Percentiles rank a stretch among this genome's conserved stretches.
Conservation (phyloP, 2,888 invertebrate species). For the Thereva unica region DNA sequence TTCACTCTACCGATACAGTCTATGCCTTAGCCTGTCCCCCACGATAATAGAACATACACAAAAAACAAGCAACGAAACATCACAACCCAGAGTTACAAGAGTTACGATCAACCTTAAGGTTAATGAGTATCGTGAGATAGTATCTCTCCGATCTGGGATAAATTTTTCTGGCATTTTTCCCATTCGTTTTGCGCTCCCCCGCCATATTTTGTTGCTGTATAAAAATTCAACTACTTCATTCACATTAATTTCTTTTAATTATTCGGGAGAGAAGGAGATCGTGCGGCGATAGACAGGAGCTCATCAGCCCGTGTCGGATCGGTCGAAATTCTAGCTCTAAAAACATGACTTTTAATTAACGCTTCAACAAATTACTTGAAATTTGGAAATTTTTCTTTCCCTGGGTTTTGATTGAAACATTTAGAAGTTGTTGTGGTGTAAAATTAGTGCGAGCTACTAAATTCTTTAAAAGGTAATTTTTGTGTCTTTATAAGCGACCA, state of each 20-base stretch:
- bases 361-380: constrained; percentile 30
- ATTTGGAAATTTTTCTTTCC: not conserved
- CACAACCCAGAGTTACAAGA: too few species aligned
- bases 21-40: too few species aligned
- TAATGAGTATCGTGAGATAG: constrained; percentile 14
- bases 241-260: constrained; percentile 39
- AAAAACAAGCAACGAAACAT: too few species aligned
- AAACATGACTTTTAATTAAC: constrained; percentile 28
- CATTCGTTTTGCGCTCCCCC: constrained; percentile 5
- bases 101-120: not conserved
- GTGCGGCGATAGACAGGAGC: constrained; percentile 34
- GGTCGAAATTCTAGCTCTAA: constrained; percentile 5
- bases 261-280: constrained; percentile 34
- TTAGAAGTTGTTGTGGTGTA: too few species aligned
- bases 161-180: constrained; percentile 12
- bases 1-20: too few species aligned
- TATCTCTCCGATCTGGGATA: constrained; percentile 5
- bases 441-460: too few species aligned
- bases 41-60: too few species aligned
- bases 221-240: constrained; percentile 19
- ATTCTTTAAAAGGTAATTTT: constrained; percentile 7
- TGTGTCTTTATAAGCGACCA: not conserved
- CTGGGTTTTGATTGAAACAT: too few species aligned
- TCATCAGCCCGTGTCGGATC: constrained; percentile 36
- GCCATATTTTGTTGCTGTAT: too few species aligned